Evolutionary conservation across 2,888 invertebrate species (phyloP), one percentile per base, ranked within the genome.

Genomic region (Plebejus anna): DNA sequence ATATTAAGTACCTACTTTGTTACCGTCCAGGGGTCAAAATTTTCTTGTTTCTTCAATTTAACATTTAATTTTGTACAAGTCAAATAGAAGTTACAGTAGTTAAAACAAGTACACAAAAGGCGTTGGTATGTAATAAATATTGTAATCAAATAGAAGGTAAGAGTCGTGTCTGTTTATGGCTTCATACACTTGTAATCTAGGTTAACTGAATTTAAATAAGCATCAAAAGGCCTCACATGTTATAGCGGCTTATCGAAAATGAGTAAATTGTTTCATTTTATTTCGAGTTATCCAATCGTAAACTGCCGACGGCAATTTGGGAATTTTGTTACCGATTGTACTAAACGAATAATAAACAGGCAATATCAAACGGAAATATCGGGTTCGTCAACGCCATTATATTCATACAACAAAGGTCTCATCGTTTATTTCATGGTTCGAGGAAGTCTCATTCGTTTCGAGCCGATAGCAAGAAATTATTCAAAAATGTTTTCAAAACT

Each of bases 331-430:
- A 82, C 80, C 82, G 84, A 85, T 80, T 86, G 85, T 86, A 87
- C 86, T 79, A 78, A 82, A 81, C 81, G 85, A 85, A 87, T 87
- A 86, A 86, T 87, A 87, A 86, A 86, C 85, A 86, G 83, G 82
- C 85, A 86, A 87, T 86, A 88, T 89, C 84, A 85, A 90, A 88
- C 91, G 90, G 91, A 91, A 90, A 89, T 89, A 90, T 90, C 87
- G 86, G 83, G 87, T 90, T 87, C 86, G 85, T 86, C 86, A 85
- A 81, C 83, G 84, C 86, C 86, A 87, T 88, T 89, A 88, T 89
- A 88, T 88, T 89, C 86, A 88, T 87, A 89, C 84, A 83, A 82
- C 82, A 87, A 88, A 89, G 89, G 89, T 88, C 85, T 84, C 81
- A 83, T 83, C 82, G 82, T 82, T 84, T 86, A 83, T 83, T 82